These are phyloP conservation scores for Heterohyrax brucei DNA, from an alignment of 2,797 vertebrate species.

Conservation along the genomic window DNA sequence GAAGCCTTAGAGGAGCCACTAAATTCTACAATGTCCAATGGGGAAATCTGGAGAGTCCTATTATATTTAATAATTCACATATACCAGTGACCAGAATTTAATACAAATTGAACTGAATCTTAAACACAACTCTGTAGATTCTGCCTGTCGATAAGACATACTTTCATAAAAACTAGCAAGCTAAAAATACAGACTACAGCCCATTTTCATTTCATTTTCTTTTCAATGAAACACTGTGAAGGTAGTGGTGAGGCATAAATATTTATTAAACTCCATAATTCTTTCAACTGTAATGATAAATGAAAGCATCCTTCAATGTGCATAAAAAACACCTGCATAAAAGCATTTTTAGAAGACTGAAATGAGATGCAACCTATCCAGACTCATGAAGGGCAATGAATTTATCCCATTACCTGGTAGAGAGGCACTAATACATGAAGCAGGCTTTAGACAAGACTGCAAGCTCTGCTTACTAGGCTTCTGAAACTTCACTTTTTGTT, in stretches of 20 bases:
- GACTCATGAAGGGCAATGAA: conserved; percentile 60
- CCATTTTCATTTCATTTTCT: conserved; percentile 84
- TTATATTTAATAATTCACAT: conserved; percentile 64
- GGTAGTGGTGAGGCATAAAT: conserved; percentile 84
- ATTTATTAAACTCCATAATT: conserved; percentile 85
- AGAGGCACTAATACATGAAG: not conserved
- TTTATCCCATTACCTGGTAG: conserved; percentile 56
- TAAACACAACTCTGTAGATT: conserved; percentile 73
- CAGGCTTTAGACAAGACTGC: conserved; percentile 15
- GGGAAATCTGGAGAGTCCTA: conserved; percentile 70
- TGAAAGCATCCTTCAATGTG: conserved; percentile 82
- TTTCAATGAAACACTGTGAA: conserved; percentile 81
- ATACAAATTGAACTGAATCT: conserved; percentile 81
- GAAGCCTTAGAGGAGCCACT: conserved; percentile 61
- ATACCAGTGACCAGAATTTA: conserved; percentile 72
- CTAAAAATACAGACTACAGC: conserved; percentile 58
- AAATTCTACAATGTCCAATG: conserved; percentile 67
- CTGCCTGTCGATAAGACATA: conserved; percentile 38
- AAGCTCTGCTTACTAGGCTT: conserved; percentile 48
- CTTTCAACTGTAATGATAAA: conserved; percentile 83
- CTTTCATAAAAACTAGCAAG: conserved; percentile 82
- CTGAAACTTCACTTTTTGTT: conserved; percentile 71
- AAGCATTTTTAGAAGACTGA: conserved; percentile 67
- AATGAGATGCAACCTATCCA: conserved; percentile 75
- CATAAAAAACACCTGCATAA: conserved; percentile 71